Evolutionary conservation across 2,113 vertebrate species (phyloP), one percentile per base, ranked within the genome.

Genomic region (Tragelaphus scriptus): DNA sequence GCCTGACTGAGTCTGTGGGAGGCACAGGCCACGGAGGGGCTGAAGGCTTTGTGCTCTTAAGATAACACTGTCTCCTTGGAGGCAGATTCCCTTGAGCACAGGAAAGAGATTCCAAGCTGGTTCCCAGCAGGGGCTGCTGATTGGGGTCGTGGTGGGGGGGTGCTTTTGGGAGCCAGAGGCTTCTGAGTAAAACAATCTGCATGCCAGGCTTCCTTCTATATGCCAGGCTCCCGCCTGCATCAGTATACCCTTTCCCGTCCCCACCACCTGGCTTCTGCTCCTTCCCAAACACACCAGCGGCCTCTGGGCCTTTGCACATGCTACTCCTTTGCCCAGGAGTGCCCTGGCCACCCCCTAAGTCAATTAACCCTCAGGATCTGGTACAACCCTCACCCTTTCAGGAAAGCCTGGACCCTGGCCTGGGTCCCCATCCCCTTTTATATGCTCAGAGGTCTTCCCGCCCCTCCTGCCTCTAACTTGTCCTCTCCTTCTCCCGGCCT

Each of bases 401-500:
- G 77, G 55, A 63, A 65, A 91, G 30, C 84, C 90, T 23, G 4
- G 55, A 36, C 44, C 6, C 58, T 8, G 28, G n/a, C 11, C 61
- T 85, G 2, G 56, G 58, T 14, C 5, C 2, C 32, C n/a, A 17
- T 79, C 65, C 23, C 30, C 47, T 85, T 17, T 79, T 13, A 19
- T 5, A 21, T 9, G 5, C 26, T 44, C 56, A 32, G 14, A 14
- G 25, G n/a, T 36, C 53, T 47, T 5, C 25, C 65, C 15, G 36
- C 13, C 5, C 51, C 17, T 10, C 0, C 0, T 16, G 44, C 49
- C 26, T n/a, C 17, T 13, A 44, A 7, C 51, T 68, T 17, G 81
- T 56, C 14, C 44, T 49, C 44, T 68, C 4, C 36, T 47, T 82
- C 17, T 5, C 49, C 28, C 1, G 51, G 15, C 23, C 32, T 49